Evolutionary conservation across 2,888 invertebrate genomes (phyloP).

Genomic region (Celastrina argiolus): DNA sequence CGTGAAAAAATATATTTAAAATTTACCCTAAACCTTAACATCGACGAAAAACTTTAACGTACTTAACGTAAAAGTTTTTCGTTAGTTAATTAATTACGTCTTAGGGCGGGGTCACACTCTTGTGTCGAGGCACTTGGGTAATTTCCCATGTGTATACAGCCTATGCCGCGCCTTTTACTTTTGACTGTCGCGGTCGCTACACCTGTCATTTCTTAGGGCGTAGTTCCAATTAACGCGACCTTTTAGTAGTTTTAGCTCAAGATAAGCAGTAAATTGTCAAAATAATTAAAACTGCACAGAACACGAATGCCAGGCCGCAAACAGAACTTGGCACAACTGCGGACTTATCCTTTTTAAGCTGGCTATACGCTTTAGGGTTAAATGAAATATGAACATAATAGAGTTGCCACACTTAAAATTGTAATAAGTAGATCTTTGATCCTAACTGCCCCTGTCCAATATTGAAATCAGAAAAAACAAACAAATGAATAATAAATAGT

Average conservation of each 20-base stretch:
- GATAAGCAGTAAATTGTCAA: not conserved
- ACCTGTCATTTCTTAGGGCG: slow-evolving; percentile 44
- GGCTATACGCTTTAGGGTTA: not conserved
- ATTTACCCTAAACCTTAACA: not conserved
- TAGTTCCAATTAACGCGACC: not conserved
- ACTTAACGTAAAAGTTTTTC: slow-evolving; percentile 7
- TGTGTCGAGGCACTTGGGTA: slow-evolving; percentile 54
- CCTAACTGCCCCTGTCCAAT: not conserved
- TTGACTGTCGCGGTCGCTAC: slow-evolving; percentile 34
- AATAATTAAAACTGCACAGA: not conserved
- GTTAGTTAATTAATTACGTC: slow-evolving; percentile 64
- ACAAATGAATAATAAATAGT: not conserved
- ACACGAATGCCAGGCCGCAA: not conserved
- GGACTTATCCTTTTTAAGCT: not conserved
- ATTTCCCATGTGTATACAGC: slow-evolving; percentile 66
- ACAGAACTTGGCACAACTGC: not conserved
- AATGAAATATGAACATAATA: not conserved
- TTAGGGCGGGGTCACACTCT: slow-evolving; percentile 61
- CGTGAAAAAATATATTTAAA: not conserved
- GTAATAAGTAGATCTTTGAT: not conserved
- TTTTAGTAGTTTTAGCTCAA: not conserved
- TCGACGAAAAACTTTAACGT: too few relatives aligned
- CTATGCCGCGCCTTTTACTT: slow-evolving; percentile 59
- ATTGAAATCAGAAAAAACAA: too few relatives aligned
- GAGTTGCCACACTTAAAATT: not conserved